Conservation (phyloP, 2,113 vertebrate genomes). For the Callipepla californica region DNA sequence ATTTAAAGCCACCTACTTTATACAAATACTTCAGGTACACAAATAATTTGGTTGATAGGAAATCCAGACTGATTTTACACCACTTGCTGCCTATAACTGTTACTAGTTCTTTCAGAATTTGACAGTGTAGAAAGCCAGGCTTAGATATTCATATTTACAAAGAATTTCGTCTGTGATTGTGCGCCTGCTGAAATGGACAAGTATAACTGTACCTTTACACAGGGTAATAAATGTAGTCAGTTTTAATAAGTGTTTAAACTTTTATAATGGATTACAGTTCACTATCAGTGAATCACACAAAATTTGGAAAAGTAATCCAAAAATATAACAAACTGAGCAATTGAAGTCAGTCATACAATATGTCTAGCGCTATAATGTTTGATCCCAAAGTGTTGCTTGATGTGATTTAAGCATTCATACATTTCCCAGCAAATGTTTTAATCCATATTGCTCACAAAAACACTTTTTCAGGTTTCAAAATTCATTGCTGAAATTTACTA, state of each 20-base stretch:
- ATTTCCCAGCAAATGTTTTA: background rate
- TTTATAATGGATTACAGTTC: background rate
- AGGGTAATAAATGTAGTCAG: background rate
- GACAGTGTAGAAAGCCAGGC: background rate
- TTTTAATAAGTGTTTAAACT: background rate
- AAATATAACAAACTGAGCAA: background rate
- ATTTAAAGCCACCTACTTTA: background rate
- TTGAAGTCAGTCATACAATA: background rate
- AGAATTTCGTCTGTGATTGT: background rate
- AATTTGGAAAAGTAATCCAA: background rate
- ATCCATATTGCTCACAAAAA: background rate
- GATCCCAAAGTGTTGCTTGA: background rate
- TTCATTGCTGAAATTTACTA: background rate
- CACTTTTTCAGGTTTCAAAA: background rate
- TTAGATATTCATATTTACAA: background rate
- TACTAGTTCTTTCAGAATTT: background rate
- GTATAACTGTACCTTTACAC: background rate
- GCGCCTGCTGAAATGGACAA: background rate
- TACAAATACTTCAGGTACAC: background rate
- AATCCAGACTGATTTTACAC: background rate
- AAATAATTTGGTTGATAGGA: background rate
- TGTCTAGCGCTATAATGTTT: background rate
- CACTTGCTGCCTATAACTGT: background rate
- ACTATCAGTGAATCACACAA: background rate
- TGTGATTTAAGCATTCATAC: background rate